Percentiles rank a stretch among this genome's conserved stretches.
These are phyloP conservation scores for Drosophila longiperda DNA, from an alignment of 2,888 invertebrate species.

Conservation along the genomic window DNA sequence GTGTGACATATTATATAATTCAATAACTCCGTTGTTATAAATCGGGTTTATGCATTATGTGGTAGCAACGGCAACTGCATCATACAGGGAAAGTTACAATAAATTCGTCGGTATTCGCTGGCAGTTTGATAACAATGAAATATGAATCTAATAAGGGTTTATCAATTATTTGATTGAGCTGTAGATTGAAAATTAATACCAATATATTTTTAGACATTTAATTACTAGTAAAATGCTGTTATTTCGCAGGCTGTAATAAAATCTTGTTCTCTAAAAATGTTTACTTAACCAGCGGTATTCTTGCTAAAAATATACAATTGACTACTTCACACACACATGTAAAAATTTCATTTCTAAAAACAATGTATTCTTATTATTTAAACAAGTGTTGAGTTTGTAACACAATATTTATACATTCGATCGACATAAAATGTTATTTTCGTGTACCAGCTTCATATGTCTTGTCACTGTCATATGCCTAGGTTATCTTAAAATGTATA, in stretches of 20 bases:
- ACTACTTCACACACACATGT: too few relatives aligned
- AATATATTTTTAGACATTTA: neutral
- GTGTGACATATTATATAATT: neutral
- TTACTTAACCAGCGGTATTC: neutral
- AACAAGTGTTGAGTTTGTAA: slow-evolving; percentile 18
- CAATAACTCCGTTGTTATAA: neutral
- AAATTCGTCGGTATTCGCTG: neutral
- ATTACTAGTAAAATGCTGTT: too few relatives aligned
- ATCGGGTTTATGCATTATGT: neutral
- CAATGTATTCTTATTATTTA: neutral
- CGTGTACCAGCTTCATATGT: slow-evolving; percentile 20
- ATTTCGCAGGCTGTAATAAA: neutral
- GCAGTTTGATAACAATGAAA: neutral
- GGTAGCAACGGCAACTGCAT: neutral
- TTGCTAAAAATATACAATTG: neutral
- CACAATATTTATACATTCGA: slow-evolving; percentile 15
- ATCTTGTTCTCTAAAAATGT: neutral
- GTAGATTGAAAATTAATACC: neutral
- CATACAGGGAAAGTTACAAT: neutral
- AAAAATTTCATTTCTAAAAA: too few relatives aligned
- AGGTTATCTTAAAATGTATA: slow-evolving; percentile 13
- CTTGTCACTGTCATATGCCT: slow-evolving; percentile 50
- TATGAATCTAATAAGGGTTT: neutral
- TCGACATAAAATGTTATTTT: slow-evolving; percentile 21
- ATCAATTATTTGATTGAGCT: neutral